phyloP scores from a whole-genome alignment of 2,888 invertebrate genomes.

The Epiblema foenella region DNA sequence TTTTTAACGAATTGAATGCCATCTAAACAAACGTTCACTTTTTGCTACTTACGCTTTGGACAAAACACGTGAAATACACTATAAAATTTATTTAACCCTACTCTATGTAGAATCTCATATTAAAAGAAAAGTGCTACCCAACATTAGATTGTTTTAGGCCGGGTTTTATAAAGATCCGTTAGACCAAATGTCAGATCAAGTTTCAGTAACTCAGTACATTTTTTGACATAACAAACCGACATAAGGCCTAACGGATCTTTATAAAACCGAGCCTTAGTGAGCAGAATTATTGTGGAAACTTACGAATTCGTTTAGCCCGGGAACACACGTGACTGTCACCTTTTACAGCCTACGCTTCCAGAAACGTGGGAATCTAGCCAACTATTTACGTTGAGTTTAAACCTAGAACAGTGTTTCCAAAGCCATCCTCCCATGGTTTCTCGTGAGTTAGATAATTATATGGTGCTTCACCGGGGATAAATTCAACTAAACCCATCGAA shows the following conservation, averaged over 20 bases:
- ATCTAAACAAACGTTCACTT: too few species aligned
- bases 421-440: neutral
- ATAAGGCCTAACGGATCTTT: too few species aligned
- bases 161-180: too few species aligned
- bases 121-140: too few species aligned
- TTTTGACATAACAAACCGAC: too few species aligned
- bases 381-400: neutral
- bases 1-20: too few species aligned
- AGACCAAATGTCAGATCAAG: too few species aligned
- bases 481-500: neutral
- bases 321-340: constrained; percentile 33
- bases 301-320: constrained; percentile 25
- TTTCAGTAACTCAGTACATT: too few species aligned
- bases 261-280: too few species aligned
- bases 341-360: constrained; percentile 29
- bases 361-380: constrained; percentile 29
- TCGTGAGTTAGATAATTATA: neutral
- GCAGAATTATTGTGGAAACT: constrained; percentile 11
- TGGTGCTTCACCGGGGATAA: neutral
- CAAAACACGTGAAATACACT: too few species aligned
- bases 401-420: neutral
- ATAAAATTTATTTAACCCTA: neutral
- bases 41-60: too few species aligned
- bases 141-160: neutral
- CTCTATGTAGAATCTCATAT: neutral